Percentiles rank a stretch among this genome's conserved stretches.
These are phyloP conservation scores for Drosophila nigrodunni DNA, from an alignment of 1,140 invertebrate genomes.

Conservation along the genomic window DNA sequence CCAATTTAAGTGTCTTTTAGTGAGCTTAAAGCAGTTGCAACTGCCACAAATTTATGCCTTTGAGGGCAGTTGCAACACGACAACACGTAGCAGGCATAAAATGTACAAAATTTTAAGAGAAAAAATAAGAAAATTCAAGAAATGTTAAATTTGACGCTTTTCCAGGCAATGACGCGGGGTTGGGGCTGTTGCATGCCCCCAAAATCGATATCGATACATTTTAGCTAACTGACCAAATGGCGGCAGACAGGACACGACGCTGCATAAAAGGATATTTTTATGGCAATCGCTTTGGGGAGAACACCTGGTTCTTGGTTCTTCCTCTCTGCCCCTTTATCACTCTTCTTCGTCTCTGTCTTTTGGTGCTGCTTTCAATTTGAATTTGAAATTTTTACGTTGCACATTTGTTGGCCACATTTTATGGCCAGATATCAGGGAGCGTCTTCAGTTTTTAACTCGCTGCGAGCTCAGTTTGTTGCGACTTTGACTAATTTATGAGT, in stretches of 20 bases:
- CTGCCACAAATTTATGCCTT: neutral
- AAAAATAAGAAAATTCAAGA: constrained; percentile 29
- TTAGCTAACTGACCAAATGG: constrained; percentile 64
- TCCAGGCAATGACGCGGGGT: neutral
- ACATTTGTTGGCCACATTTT: constrained; percentile 12
- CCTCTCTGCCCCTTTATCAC: neutral
- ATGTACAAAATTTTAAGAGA: neutral
- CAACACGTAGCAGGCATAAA: constrained; percentile 15
- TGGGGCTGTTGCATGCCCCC: neutral
- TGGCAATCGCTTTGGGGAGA: constrained; percentile 41
- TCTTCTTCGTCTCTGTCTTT: neutral
- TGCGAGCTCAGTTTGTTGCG: neutral
- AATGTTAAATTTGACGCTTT: neutral
- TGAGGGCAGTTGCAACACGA: constrained; percentile 5
- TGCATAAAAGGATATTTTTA: constrained; percentile 80
- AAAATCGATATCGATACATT: constrained; percentile 71
- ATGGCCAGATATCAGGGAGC: constrained; percentile 3
- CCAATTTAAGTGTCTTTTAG: neutral
- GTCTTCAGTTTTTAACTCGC: neutral
- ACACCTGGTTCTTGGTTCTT: constrained; percentile 58
- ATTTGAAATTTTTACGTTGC: constrained; percentile 12
- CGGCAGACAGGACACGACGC: constrained; percentile 56
- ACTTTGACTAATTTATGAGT: constrained; percentile 17
- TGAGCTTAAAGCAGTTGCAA: constrained; percentile 10
- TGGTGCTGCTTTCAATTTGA: constrained; percentile 6